Base-by-base conservation (phyloP, 1,140 invertebrate genomes). In the Gonioctena quinquepunctata region DNA sequence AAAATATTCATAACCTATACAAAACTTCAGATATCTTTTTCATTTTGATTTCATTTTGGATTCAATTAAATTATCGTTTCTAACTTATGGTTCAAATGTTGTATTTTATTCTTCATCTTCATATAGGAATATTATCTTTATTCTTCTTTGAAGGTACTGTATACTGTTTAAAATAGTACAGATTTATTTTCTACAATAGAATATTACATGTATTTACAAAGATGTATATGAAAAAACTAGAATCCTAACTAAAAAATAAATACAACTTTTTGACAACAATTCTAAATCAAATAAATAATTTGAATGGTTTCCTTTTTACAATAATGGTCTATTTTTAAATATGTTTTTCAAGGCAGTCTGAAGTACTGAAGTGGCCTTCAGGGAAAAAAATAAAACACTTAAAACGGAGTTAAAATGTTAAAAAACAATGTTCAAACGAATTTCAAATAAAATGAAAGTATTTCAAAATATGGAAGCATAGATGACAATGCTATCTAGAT, bases 161-260 rank as follows among this genome's bases (percentile, higher is more conserved):
- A 13, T 19, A 16, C 23, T 16, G 13, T 62, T 21, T 42, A 33
- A 62, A 62, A 42, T 42, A 27, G 16, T 62, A 28, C 21, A 26
- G 60, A 57, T 57, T 21, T 42, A 27, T 42, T 13, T 42, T n/a
- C 33, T 42, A n/a, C 11, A n/a, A 42, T n/a, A 42, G 11, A 42
- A 42, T 27, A 54, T 56, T 66, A 66, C 48, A 66, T 21, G 25
- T 66, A 66, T 66, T 66, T 66, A 66, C 64, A 42, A 42, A 42
- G 11, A 42, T n/a, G n/a, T n/a, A 42, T 42, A 42, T 42, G 11
- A 13, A 42, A 4, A 42, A 42, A 42, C 33, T 61, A 65, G 6
- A 49, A 11, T 65, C 62, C 62, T 65, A 66, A 56, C 27, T 56
- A 66, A 66, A 48, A 66, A 66, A 42, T 66, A 66, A 66, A 66